Evolutionary conservation across 2,888 invertebrate genomes (phyloP).

Genomic region (Volucella zonaria): DNA sequence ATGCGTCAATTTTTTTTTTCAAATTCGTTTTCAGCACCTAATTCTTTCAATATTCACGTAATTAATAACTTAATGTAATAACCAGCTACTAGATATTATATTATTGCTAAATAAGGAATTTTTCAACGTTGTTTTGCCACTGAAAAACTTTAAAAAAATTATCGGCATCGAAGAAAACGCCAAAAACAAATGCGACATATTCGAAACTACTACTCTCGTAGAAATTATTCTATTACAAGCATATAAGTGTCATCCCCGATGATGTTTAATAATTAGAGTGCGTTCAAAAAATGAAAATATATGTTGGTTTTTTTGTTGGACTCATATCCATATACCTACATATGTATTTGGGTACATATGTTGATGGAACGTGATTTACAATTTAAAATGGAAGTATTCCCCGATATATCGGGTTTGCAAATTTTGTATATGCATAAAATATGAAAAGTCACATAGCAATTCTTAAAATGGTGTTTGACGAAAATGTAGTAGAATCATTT

Average conservation of each 20-base stretch:
- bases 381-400: too few relatives aligned
- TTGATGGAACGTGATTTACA: too few relatives aligned
- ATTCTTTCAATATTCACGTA: slow-evolving; percentile 8
- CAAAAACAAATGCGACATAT: slow-evolving; percentile 76
- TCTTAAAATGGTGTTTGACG: slow-evolving; percentile 22
- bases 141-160: slow-evolving; percentile 57
- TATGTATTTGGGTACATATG: too few relatives aligned
- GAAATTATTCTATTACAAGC: slow-evolving; percentile 51
- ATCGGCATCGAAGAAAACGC: slow-evolving; percentile 74
- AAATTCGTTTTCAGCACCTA: slow-evolving; percentile 32
- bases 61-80: slow-evolving; percentile 8
- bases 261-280: slow-evolving; percentile 22
- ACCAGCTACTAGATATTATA: slow-evolving; percentile 44
- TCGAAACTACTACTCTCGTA: slow-evolving; percentile 74
- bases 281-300: slow-evolving; percentile 35
- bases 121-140: slow-evolving; percentile 19
- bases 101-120: slow-evolving; percentile 24
- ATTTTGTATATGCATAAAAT: too few relatives aligned
- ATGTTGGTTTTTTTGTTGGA: not conserved
- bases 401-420: too few relatives aligned
- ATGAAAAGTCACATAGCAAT: too few relatives aligned
- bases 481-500: slow-evolving; percentile 35
- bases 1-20: slow-evolving; percentile 68
- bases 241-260: slow-evolving; percentile 66
- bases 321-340: too few relatives aligned